Conservation (phyloP, 2,797 vertebrate species). For the Rhincodon typus region DNA sequence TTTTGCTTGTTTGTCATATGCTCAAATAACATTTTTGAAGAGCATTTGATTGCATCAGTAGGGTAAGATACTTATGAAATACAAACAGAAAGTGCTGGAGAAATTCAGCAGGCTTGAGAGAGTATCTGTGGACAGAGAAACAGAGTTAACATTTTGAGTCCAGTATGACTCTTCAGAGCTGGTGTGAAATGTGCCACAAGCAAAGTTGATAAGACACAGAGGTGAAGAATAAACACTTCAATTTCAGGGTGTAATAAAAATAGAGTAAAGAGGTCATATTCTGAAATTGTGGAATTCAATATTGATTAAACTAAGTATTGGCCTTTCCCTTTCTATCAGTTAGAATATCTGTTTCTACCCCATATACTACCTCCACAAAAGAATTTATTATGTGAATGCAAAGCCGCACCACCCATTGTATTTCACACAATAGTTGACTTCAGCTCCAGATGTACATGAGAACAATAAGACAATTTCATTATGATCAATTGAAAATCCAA, state of each 20-base stretch:
- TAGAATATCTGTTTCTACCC: neutral
- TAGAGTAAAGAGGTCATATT: too few species aligned
- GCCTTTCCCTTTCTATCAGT: neutral
- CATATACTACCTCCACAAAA: neutral
- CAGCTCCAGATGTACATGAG: neutral
- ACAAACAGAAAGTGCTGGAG: too few species aligned
- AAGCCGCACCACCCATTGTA: neutral
- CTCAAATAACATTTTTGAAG: neutral
- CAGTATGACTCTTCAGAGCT: too few species aligned
- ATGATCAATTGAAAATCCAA: neutral
- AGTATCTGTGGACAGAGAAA: too few species aligned
- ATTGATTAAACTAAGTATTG: neutral
- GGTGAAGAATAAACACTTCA: too few species aligned
- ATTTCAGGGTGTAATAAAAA: too few species aligned
- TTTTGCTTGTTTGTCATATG: neutral
- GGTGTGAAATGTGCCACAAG: too few species aligned
- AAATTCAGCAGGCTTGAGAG: too few species aligned
- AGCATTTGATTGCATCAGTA: neutral
- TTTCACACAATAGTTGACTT: neutral
- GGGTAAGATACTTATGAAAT: neutral
- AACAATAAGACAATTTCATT: neutral
- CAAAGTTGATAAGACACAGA: too few species aligned
- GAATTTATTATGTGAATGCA: neutral
- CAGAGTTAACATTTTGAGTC: too few species aligned
- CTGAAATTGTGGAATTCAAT: too few species aligned